These are phyloP conservation scores for Ypsolopha sequella DNA, from an alignment of 2,888 invertebrate genomes.

Conservation along the genomic window DNA sequence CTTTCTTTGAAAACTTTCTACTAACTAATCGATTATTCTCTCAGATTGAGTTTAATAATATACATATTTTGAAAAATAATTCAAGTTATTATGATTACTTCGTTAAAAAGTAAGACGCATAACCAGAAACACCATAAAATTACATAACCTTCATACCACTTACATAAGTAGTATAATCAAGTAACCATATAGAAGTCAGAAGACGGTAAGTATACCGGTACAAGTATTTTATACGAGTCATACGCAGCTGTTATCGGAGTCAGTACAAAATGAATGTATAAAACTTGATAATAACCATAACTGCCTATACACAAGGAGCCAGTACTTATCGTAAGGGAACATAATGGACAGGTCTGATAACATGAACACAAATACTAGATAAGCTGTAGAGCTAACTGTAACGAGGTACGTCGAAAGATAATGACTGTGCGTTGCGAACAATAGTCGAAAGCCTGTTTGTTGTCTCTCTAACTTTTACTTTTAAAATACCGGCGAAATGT, in stretches of 20 bases:
- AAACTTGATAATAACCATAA: conserved; percentile 5
- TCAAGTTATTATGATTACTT: background rate
- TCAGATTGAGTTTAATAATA: background rate
- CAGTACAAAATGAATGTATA: background rate
- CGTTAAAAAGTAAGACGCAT: background rate
- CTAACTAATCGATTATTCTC: background rate
- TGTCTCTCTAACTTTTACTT: no score
- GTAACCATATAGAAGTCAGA: background rate
- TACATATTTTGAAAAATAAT: background rate
- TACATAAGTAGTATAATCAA: background rate
- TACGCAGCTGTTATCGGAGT: background rate
- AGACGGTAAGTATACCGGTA: no score
- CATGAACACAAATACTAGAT: conserved; percentile 5
- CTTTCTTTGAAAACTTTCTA: background rate
- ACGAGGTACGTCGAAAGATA: no score
- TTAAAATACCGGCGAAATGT: no score
- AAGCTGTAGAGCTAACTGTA: no score
- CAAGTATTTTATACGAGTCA: no score
- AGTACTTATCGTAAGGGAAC: conserved; percentile 16
- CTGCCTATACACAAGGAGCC: conserved; percentile 16
- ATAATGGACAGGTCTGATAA: conserved; percentile 18
- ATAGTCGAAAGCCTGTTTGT: no score
- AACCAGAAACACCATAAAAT: background rate
- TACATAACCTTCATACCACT: no score
- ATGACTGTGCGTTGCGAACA: no score